phyloP scores from a whole-genome alignment of 53 echinoderm and acorn worm species.

The Arbacia lixula region DNA sequence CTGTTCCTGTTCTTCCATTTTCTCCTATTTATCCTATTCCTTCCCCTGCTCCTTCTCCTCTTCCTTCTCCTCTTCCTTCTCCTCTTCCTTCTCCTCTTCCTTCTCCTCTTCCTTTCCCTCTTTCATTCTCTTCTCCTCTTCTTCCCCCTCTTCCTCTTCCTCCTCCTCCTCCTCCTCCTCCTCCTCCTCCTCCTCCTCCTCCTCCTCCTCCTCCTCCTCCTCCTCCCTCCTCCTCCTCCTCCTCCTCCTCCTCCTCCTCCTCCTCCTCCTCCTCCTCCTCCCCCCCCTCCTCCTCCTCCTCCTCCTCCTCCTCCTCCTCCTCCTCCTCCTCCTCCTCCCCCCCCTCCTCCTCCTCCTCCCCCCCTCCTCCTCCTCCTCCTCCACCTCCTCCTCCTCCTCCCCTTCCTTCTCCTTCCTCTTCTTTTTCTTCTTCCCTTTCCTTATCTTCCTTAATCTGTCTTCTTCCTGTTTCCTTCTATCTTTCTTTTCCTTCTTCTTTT shows the following conservation, averaged over 20 bases:
- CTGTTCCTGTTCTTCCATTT: background rate
- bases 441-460: background rate
- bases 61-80: background rate
- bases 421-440: background rate
- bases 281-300: background rate
- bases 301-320: background rate
- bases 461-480: background rate
- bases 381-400: background rate
- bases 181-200: background rate
- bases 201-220: background rate
- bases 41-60: slow-evolving; percentile 6
- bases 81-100: background rate
- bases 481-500: background rate
- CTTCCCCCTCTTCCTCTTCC: background rate
- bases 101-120: background rate
- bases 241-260: background rate
- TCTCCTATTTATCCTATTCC: background rate
- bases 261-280: background rate
- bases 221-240: background rate
- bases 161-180: background rate
- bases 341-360: background rate
- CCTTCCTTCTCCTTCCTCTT: background rate
- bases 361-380: background rate
- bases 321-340: background rate
- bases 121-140: background rate